Evolutionary conservation across 2,888 invertebrate genomes (phyloP).

Genomic region (Pristionchus maxplancki): DNA sequence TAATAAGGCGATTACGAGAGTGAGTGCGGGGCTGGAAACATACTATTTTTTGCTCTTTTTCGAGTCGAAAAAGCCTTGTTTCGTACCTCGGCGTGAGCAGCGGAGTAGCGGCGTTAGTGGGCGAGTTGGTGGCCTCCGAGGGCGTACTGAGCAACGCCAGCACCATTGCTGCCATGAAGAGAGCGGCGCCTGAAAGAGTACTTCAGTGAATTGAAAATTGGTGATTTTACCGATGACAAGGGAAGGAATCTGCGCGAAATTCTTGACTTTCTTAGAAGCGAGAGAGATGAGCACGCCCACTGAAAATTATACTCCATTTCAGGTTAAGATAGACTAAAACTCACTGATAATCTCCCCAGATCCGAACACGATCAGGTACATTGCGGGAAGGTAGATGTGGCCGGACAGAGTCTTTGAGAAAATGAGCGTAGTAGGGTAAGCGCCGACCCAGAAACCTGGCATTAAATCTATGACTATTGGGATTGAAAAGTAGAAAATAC

Average conservation of each 20-base stretch:
- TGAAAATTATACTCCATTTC: background rate
- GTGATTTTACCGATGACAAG: background rate
- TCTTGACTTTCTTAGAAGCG: background rate
- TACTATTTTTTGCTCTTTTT: background rate
- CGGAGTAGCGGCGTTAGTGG: background rate
- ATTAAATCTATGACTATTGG: background rate
- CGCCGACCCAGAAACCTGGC: background rate
- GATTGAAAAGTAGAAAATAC: no score
- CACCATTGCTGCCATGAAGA: background rate
- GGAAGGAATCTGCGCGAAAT: background rate
- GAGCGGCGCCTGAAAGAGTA: background rate
- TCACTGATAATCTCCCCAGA: background rate
- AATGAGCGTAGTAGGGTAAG: background rate
- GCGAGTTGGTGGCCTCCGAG: background rate
- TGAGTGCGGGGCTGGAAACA: background rate
- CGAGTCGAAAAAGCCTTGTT: background rate
- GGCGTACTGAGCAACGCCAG: background rate
- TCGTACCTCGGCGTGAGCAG: background rate
- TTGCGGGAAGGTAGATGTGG: background rate
- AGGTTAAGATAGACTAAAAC: background rate
- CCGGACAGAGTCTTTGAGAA: background rate
- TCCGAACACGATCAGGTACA: background rate
- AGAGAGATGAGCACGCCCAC: background rate
- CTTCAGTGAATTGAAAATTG: background rate
- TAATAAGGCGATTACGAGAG: background rate